Evolutionary conservation across 2,888 invertebrate species (phyloP).

Genomic region (Troides oblongomaculatus): DNA sequence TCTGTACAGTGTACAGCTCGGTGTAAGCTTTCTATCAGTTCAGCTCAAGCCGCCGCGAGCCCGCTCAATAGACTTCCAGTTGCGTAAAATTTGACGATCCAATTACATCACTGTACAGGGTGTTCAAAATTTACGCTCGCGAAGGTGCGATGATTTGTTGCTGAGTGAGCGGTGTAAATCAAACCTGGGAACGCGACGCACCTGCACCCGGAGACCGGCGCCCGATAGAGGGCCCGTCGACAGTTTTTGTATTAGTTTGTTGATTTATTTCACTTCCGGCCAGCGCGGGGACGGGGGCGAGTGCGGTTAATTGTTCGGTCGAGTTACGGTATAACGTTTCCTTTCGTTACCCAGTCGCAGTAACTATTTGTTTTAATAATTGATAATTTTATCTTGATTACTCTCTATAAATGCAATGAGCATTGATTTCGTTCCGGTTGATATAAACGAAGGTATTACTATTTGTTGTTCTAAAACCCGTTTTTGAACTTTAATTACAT

Average conservation of each 20-base stretch:
- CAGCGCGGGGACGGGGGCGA: background rate
- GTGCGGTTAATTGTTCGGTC: background rate
- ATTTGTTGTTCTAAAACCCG: no score
- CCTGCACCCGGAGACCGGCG: constrained; percentile 7
- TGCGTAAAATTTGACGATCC: constrained; percentile 12
- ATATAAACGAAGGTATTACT: no score
- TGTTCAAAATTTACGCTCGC: constrained; percentile 13
- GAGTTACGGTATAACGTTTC: no score
- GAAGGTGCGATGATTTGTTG: constrained; percentile 19
- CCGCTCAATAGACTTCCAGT: background rate
- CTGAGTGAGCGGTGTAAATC: constrained; percentile 16
- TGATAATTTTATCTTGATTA: no score
- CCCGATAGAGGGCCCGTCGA: constrained; percentile 26
- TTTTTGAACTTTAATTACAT: no score
- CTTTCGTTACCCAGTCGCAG: no score
- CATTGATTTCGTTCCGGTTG: no score
- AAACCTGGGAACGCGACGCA: constrained; percentile 8
- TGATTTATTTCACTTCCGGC: constrained; percentile 33
- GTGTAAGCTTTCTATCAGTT: no score
- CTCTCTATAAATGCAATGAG: no score
- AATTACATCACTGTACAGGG: constrained; percentile 14
- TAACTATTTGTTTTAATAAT: no score
- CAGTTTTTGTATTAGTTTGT: constrained; percentile 39
- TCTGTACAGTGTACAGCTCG: no score
- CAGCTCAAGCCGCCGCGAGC: no score